Percentiles rank a stretch among this genome's conserved stretches.
Conservation (phyloP, 2,888 invertebrate genomes). For the Brachycybe producta region DNA sequence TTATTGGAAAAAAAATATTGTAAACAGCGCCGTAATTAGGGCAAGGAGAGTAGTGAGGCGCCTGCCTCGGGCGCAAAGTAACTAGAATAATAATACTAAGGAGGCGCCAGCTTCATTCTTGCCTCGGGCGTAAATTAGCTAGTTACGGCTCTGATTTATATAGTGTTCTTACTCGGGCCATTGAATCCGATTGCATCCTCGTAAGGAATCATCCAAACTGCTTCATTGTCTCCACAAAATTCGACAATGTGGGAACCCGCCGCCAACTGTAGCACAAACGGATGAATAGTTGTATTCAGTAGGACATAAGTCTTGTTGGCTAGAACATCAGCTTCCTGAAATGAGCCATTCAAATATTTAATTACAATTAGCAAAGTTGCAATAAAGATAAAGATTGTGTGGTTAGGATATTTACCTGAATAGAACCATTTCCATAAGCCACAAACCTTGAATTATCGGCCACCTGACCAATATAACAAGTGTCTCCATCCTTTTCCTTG, state of each 20-base stretch:
- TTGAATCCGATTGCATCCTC: no score
- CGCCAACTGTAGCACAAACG: not conserved
- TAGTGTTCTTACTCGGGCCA: no score
- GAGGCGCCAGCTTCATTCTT: no score
- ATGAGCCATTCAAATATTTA: not conserved
- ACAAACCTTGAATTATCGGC: not conserved
- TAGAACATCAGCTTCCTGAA: constrained; percentile 5
- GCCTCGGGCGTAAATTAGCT: no score
- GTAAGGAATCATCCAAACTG: constrained; percentile 10
- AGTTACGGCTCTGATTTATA: no score
- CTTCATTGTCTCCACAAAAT: not conserved
- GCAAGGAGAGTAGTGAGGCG: no score
- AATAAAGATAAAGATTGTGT: not conserved
- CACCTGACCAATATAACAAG: constrained; percentile 6
- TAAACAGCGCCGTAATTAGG: no score
- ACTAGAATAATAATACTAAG: no score
- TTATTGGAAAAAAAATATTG: no score
- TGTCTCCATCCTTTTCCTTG: not conserved
- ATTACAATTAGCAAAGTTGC: not conserved
- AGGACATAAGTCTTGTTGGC: not conserved
- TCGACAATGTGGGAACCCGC: constrained; percentile 7
- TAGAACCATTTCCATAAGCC: constrained; percentile 4
- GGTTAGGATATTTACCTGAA: not conserved
- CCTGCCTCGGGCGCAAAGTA: no score
- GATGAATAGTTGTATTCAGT: constrained; percentile 11